Base-by-base conservation (phyloP, 2,888 invertebrate species). In the Polia nebulosa region DNA sequence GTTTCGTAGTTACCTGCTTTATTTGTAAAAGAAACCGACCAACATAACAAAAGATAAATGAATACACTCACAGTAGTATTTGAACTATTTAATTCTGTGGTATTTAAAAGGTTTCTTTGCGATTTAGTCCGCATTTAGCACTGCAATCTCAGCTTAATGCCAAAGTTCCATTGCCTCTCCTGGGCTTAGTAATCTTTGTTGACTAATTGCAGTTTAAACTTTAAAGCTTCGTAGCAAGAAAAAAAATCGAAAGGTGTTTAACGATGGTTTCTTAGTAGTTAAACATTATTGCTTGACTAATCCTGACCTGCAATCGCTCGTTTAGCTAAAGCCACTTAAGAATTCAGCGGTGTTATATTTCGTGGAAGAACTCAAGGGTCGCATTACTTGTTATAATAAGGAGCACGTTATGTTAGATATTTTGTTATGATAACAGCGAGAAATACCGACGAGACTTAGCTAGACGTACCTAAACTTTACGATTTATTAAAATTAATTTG, bases 331-430 rank as follows among this genome's bases (percentile, higher is more conserved):
- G 83, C 88, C 72, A 82, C 87, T 90, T 87, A 89, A 70, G 79
- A 86, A 88, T 87, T 87, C 78, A 84, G 74, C 72, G 81, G 86
- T 86, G 84, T 89, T 85, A 81, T 81, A 80, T 91, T 92, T 91
- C 91, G 83, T 85, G 80, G 89, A 90, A 91, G 82, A 73, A 62
- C 78, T 55, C 69, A 75, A 78, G 85, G 87, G 86, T 90, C 87
- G 79, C 62, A 76, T 89, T 87, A 87, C 88, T 86, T 86, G 73
- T 76, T 84, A 77, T 87, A 85, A 76, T 83, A 75, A 76, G 56
- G 72, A 68, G 27, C 45, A n/a, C 32, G 49, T 65, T 62, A 45
- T 69, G 57, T 66, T 71, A 71, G 81, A 82, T 82, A 65, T 61
- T 58, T 71, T 70, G 60, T 64, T 62, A 65, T 67, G 73, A 74